A percentile compares a stretch with the other conserved stretches of the same genome.
Conservation (phyloP, 2,797 vertebrate species). For the Myotis pilosus region DNA sequence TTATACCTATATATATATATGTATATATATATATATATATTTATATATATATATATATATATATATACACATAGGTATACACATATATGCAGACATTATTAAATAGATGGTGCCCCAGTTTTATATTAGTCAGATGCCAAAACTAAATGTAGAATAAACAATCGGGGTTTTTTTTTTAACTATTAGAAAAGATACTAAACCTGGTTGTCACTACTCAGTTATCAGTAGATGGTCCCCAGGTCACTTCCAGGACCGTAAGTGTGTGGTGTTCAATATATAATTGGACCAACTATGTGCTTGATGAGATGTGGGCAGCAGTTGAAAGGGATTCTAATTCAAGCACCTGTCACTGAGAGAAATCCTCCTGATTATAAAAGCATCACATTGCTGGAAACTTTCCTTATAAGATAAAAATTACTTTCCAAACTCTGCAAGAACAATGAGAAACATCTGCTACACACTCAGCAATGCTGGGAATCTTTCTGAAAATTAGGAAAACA, state of each 20-base stretch:
- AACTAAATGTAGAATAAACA: too few relatives aligned
- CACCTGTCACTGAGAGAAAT: background rate
- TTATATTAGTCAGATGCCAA: background rate
- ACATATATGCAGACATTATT: too few relatives aligned
- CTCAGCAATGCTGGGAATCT: background rate
- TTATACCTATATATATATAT: background rate
- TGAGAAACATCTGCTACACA: background rate
- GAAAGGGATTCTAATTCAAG: background rate
- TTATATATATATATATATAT: background rate
- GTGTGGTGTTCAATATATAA: background rate
- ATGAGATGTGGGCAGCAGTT: background rate
- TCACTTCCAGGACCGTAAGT: background rate
- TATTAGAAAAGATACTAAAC: too few relatives aligned
- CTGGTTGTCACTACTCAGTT: too few relatives aligned
- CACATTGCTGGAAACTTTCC: background rate
- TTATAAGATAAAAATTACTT: background rate
- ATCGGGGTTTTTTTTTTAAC: too few relatives aligned
- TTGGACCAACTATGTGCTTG: background rate
- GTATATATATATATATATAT: background rate
- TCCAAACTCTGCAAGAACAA: background rate
- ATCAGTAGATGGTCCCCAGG: too few relatives aligned
- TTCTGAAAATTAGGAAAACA: background rate
- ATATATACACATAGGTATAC: background rate
- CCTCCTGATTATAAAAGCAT: too few relatives aligned
- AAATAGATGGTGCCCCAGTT: background rate